A percentile compares a stretch with the other conserved stretches of the same genome.
These are phyloP conservation scores for Poeciliopsis prolifica DNA, from an alignment of 2,113 vertebrate species.

Conservation along the genomic window DNA sequence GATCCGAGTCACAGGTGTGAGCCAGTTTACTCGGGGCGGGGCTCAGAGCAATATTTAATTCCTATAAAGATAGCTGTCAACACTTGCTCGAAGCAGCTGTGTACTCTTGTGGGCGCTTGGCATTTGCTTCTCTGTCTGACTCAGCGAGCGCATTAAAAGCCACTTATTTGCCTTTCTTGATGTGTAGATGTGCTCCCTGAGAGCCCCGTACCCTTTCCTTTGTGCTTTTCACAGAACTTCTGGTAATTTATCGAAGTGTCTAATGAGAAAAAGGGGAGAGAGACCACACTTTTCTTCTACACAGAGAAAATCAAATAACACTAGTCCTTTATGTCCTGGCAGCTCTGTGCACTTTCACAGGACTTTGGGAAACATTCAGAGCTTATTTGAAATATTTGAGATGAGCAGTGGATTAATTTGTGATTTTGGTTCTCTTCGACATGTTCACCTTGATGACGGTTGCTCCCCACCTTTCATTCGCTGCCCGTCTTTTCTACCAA, in stretches of 20 bases:
- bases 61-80: constrained; percentile 74
- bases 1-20: constrained; percentile 68
- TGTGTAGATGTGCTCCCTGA: constrained; percentile 13
- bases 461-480: constrained; percentile 37
- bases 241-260: constrained; percentile 38
- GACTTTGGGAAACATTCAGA: constrained; percentile 62
- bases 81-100: constrained; percentile 60
- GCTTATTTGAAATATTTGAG: constrained; percentile 61
- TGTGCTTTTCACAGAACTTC: constrained; percentile 25
- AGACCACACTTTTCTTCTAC: constrained; percentile 29
- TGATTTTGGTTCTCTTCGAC: constrained; percentile 59
- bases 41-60: constrained; percentile 64
- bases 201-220: constrained; percentile 25
- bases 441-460: constrained; percentile 26
- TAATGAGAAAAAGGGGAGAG: constrained; percentile 12
- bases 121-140: constrained; percentile 65
- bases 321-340: constrained; percentile 20
- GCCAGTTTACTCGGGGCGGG: constrained; percentile 45
- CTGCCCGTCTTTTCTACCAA: neutral
- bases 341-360: constrained; percentile 35
- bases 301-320: constrained; percentile 34
- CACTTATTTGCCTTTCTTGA: constrained; percentile 57
- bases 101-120: constrained; percentile 61
- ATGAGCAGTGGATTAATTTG: constrained; percentile 70
- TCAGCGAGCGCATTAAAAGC: constrained; percentile 63